phyloP scores from a whole-genome alignment of 2,888 invertebrate genomes.

The Tenthredo distinguenda region DNA sequence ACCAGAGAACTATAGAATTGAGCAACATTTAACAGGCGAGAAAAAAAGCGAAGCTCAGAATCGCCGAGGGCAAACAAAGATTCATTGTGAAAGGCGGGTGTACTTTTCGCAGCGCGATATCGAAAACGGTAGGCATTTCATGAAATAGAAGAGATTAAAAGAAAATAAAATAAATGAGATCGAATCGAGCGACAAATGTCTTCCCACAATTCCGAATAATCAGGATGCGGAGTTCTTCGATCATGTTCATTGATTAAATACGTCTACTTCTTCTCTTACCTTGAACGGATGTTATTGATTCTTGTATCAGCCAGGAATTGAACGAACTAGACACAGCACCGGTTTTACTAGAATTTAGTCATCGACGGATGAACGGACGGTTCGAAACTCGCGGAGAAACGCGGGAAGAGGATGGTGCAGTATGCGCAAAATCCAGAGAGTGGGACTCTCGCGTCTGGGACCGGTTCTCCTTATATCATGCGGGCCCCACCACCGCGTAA shows the following conservation, averaged over 20 bases:
- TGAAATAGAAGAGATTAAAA: not conserved
- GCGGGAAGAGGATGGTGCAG: constrained; percentile 65
- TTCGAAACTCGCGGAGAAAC: constrained; percentile 55
- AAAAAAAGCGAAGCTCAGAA: too few species aligned
- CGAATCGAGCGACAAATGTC: not conserved
- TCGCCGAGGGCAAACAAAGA: too few species aligned
- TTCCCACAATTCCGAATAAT: not conserved
- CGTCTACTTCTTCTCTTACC: constrained; percentile 8
- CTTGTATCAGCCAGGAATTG: not conserved
- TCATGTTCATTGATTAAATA: not conserved
- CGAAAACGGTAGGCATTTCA: not conserved
- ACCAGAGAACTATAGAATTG: too few species aligned
- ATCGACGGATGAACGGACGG: constrained; percentile 27
- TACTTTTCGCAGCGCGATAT: not conserved
- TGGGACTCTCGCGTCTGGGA: constrained; percentile 70
- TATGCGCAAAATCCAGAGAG: constrained; percentile 62
- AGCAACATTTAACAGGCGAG: too few species aligned
- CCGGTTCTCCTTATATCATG: constrained; percentile 74
- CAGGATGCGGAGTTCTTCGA: not conserved
- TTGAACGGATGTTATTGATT: not conserved
- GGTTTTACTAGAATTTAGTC: constrained; percentile 16
- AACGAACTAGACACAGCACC: constrained; percentile 36
- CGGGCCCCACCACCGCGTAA: constrained; percentile 63
- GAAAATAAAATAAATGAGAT: not conserved
- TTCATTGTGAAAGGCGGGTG: too few species aligned